A percentile compares a stretch with the other conserved stretches of the same genome.
Evolutionary conservation across 2,113 vertebrate species (phyloP).

Genomic region (Octodon degus): DNA sequence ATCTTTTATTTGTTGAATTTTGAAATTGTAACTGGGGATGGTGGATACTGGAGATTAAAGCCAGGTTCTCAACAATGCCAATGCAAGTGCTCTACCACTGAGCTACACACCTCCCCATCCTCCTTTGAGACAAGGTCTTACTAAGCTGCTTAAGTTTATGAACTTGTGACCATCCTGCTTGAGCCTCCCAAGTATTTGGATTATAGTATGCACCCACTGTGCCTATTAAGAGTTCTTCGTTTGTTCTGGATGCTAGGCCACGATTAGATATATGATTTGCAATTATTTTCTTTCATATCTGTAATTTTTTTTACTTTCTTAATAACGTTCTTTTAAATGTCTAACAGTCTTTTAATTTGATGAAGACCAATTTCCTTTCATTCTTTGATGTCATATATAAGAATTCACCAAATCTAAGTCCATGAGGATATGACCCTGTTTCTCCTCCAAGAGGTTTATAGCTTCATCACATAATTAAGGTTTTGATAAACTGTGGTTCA

Average conservation of each 20-base stretch:
- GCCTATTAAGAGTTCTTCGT: not conserved
- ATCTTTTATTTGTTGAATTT: not conserved
- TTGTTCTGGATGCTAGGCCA: not conserved
- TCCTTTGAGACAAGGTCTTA: not conserved
- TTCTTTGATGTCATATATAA: not conserved
- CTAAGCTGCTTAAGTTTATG: not conserved
- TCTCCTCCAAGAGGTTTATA: not conserved
- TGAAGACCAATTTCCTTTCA: not conserved
- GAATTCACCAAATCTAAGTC: not conserved
- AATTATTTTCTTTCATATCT: slow-evolving; percentile 25
- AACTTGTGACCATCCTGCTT: not conserved
- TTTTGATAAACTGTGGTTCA: not conserved
- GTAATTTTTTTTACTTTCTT: not conserved
- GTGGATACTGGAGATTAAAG: not conserved
- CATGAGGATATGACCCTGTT: not conserved
- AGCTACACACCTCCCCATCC: not conserved
- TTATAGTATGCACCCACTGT: not conserved
- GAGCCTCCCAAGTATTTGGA: not conserved
- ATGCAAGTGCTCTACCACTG: not conserved
- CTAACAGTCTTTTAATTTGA: slow-evolving; percentile 24
- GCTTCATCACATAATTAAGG: not conserved
- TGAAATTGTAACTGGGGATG: not conserved
- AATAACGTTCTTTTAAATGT: not conserved
- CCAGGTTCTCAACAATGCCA: not conserved
- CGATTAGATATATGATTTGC: not conserved